These are phyloP conservation scores for Drosophila greeni DNA, from an alignment of 2,888 invertebrate species.

Conservation along the genomic window DNA sequence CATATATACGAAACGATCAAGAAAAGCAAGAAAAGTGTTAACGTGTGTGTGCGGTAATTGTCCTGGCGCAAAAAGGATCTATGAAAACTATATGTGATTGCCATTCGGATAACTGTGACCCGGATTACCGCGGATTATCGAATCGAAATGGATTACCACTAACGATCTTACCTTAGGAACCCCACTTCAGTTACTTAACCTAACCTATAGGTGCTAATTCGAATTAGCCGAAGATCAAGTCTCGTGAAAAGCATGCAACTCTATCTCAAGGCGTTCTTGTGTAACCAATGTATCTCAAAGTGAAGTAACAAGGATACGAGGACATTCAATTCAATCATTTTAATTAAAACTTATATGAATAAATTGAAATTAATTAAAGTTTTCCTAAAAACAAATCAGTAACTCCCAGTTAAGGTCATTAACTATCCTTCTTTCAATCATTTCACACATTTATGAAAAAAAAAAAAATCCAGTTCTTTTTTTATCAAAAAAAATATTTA, in stretches of 20 bases:
- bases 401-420: not conserved
- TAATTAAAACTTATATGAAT: not conserved
- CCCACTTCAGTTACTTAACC: constrained; percentile 34
- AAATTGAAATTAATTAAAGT: not conserved
- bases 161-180: constrained; percentile 16
- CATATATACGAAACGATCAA: constrained; percentile 22
- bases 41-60: constrained; percentile 42
- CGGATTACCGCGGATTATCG: constrained; percentile 60
- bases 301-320: constrained; percentile 19
- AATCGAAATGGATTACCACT: constrained; percentile 63
- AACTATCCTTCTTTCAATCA: constrained; percentile 1
- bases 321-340: not conserved
- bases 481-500: not conserved
- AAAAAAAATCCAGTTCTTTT: not conserved
- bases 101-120: constrained; percentile 51
- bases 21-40: constrained; percentile 43
- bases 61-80: constrained; percentile 59
- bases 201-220: constrained; percentile 25
- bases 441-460: not conserved
- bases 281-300: constrained; percentile 19
- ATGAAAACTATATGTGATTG: constrained; percentile 37
- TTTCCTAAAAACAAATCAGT: not conserved
- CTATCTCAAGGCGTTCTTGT: constrained; percentile 25
- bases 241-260: constrained; percentile 7
- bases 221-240: not conserved